Evolutionary conservation across 2,888 invertebrate genomes (phyloP).

Genomic region (Spicauda simplicius): DNA sequence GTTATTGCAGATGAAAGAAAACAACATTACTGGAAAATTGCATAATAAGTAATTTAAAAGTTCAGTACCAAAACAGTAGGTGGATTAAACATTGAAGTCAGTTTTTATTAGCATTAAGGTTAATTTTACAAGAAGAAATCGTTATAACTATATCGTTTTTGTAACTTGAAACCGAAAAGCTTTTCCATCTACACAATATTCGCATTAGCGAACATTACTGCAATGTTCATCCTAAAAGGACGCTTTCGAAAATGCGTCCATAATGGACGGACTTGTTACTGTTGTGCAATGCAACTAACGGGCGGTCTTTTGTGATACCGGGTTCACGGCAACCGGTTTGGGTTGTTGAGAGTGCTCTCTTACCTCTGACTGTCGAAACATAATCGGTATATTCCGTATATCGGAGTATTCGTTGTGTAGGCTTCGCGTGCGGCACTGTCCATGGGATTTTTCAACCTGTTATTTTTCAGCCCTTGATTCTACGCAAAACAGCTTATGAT

Average conservation of each 20-base stretch:
- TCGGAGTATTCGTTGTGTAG: constrained; percentile 15
- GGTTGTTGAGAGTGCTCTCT: constrained; percentile 36
- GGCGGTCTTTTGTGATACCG: constrained; percentile 39
- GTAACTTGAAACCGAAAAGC: background rate
- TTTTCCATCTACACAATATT: constrained; percentile 6
- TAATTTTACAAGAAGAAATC: background rate
- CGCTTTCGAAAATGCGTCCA: constrained; percentile 17
- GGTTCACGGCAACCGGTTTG: constrained; percentile 45
- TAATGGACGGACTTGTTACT: constrained; percentile 19
- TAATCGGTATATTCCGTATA: constrained; percentile 22
- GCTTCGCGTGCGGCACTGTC: background rate
- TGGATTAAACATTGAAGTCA: too few relatives aligned
- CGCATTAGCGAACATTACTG: constrained; percentile 5
- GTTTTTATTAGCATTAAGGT: background rate
- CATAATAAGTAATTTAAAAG: background rate
- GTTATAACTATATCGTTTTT: background rate
- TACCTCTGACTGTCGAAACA: constrained; percentile 40
- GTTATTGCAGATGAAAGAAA: constrained; percentile 15
- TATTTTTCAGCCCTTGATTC: too few relatives aligned
- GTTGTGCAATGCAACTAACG: constrained; percentile 42
- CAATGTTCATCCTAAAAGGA: constrained; percentile 4
- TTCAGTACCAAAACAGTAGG: background rate
- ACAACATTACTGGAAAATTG: constrained; percentile 8
- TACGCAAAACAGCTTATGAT: too few relatives aligned
- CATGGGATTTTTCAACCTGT: background rate